Evolutionary conservation across 2,113 vertebrate species (phyloP), one percentile per base, ranked within the genome.

Genomic region (Oncorhynchus masou): DNA sequence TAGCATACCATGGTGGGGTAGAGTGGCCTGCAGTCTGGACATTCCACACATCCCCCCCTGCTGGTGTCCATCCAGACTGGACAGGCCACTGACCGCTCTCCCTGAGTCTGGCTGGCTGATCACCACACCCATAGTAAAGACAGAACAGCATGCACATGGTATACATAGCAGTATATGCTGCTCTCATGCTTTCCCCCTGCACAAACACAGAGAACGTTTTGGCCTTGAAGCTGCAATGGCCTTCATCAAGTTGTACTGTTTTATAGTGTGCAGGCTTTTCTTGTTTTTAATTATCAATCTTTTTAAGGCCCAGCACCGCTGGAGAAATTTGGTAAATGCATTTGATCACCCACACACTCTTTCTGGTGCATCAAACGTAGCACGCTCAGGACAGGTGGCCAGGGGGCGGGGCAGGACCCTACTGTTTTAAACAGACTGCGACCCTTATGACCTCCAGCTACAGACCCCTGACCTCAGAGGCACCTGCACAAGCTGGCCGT

Each of bases 401-500:
- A 15, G 67, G 25, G 19, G 27, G 39, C 8, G 0, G 39, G 39
- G 9, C 25, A 54, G 65, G 74, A 24, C 69, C 13, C 4, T n/a
- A 54, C n/a, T 27, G 4, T 74, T 78, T 83, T 72, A 80, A 83
- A 76, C 24, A 20, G 54, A 75, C 73, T 25, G 75, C 75, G 81
- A 84, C 77, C 79, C 73, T 39, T 4, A 19, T 81, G 16, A 74
- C 74, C 78, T 11, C 65, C 71, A 13, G 0, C 34, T 48, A 77
- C 77, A 77, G 83, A 83, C 75, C 74, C 45, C 25, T n/a, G 71
- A 81, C 77, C 75, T 49, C 13, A 22, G 48, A 82, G 67, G 74
- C 85, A 88, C 87, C 83, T 88, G 87, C 83, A 25, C 81, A 72
- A 59, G 76, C 77, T 75, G 84, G 69, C 68, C 29, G 25, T 9